Base-by-base conservation (phyloP, 2,888 invertebrate genomes). In the Dexiosoma caninum region DNA sequence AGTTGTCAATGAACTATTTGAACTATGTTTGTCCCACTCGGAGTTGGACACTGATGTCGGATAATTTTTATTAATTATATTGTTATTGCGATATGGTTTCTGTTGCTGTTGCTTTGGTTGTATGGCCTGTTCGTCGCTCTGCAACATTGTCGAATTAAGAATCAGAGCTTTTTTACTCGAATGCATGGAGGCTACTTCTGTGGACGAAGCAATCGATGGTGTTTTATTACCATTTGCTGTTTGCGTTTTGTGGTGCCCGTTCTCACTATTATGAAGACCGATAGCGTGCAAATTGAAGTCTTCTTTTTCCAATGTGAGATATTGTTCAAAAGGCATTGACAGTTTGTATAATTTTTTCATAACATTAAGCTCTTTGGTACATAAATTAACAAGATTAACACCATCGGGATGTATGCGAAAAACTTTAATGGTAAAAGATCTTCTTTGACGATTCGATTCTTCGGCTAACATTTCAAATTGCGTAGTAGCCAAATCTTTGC, bases 381-480 rank as follows among this genome's bases (percentile, higher is more conserved):
- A 83, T 2, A 89, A 78, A 78, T 89, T 89, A 0, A 89, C 89
- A 23, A 89, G 83, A 75, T 88, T 86, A 0, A 89, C 84, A 21
- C 89, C 89, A 62, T 89, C 88, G 1, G 93, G 93, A 27, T 86
- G 90, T 16, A 89, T 86, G 57, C 90, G 87, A 77, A 89, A 90
- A n/a, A 90, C 88, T 74, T 90, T 89, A 7, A 89, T 89, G 9
- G 85, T 87, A 55, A 90, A 90, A n/a, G 89, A 85, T 12, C 90
- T 87, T 74, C 90, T 87, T 16, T 84, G 83, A 6, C 87, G 85
- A 72, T 89, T 87, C 0, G 88, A 87, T 27, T 94, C 94, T 49
- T 95, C 90, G 1, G 94, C 93, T 32, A 95, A 87, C 91, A 93
- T 92, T 90, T 95, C 95, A 81, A 95, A 91, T 84, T 93, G 90